phyloP scores from a whole-genome alignment of 2,113 vertebrate species.

The Lucifuga dentata region DNA sequence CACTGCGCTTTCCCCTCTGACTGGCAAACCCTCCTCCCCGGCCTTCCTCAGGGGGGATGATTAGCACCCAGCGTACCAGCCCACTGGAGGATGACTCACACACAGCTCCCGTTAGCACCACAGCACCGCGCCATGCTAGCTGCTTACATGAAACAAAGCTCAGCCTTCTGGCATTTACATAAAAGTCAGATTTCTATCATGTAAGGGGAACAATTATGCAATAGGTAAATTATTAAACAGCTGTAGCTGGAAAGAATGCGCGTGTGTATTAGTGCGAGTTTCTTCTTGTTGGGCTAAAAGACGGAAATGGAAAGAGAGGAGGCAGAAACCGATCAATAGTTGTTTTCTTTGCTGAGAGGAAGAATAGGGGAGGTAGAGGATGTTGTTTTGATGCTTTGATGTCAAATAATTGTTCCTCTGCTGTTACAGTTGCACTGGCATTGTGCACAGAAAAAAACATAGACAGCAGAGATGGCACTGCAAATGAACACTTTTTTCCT shows the following conservation, averaged over 20 bases:
- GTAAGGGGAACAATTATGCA: slow-evolving; percentile 35
- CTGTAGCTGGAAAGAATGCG: slow-evolving; percentile 7
- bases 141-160: slow-evolving; percentile 23
- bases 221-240: slow-evolving; percentile 50
- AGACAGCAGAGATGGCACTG: background rate
- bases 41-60: slow-evolving; percentile 30
- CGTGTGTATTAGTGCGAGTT: slow-evolving; percentile 7
- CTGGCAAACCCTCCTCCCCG: slow-evolving; percentile 20
- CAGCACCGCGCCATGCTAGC: background rate
- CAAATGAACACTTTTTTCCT: background rate
- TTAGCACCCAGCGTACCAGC: slow-evolving; percentile 38
- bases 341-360: slow-evolving; percentile 39
- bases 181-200: slow-evolving; percentile 19
- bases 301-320: background rate
- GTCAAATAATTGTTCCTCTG: slow-evolving; percentile 26
- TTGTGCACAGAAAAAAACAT: slow-evolving; percentile 5
- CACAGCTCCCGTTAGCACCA: slow-evolving; percentile 39
- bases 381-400: slow-evolving; percentile 17
- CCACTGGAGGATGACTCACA: slow-evolving; percentile 43
- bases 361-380: slow-evolving; percentile 11
- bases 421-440: slow-evolving; percentile 1
- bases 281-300: background rate
- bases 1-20: slow-evolving; percentile 22
- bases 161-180: slow-evolving; percentile 21
- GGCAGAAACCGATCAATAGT: slow-evolving; percentile 22